Evolutionary conservation across 2,888 invertebrate genomes (phyloP).

Genomic region (Diarsia brunnea): DNA sequence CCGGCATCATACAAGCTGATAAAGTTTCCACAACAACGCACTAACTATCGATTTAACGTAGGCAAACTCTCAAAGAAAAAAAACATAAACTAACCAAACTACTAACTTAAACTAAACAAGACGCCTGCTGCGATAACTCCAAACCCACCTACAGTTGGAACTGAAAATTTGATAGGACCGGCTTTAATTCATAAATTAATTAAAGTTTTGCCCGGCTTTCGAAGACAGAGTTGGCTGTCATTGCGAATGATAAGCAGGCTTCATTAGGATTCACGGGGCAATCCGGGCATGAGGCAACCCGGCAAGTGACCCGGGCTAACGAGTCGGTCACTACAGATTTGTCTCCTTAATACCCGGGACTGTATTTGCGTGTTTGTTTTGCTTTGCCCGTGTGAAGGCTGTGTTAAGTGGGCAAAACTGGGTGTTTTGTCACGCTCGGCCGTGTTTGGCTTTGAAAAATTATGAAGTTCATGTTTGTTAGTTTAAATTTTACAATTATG

Average conservation of each 20-base stretch:
- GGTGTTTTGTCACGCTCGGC: background rate
- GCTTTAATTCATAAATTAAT: constrained; percentile 88
- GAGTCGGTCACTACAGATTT: constrained; percentile 84
- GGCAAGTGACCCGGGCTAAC: constrained; percentile 73
- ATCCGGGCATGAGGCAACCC: constrained; percentile 29
- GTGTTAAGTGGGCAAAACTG: background rate
- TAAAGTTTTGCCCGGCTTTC: constrained; percentile 77
- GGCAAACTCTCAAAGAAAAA: constrained; percentile 12
- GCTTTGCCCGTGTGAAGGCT: constrained; percentile 34
- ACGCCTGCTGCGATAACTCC: constrained; percentile 41
- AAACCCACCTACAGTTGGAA: constrained; percentile 68
- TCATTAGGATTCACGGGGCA: constrained; percentile 80
- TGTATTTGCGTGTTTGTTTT: constrained; percentile 67
- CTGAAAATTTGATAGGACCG: constrained; percentile 79
- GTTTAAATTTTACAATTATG: background rate
- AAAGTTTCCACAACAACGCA: background rate
- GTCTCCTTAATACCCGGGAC: constrained; percentile 77
- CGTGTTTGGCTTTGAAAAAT: background rate
- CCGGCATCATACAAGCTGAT: background rate
- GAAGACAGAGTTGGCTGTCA: constrained; percentile 79
- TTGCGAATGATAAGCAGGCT: constrained; percentile 87
- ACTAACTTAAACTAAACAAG: constrained; percentile 52
- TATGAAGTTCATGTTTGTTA: background rate
- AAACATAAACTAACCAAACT: constrained; percentile 8
- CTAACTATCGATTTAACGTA: background rate